Evolutionary conservation across 2,797 vertebrate species (phyloP).

Genomic region (Gallinago stenura): DNA sequence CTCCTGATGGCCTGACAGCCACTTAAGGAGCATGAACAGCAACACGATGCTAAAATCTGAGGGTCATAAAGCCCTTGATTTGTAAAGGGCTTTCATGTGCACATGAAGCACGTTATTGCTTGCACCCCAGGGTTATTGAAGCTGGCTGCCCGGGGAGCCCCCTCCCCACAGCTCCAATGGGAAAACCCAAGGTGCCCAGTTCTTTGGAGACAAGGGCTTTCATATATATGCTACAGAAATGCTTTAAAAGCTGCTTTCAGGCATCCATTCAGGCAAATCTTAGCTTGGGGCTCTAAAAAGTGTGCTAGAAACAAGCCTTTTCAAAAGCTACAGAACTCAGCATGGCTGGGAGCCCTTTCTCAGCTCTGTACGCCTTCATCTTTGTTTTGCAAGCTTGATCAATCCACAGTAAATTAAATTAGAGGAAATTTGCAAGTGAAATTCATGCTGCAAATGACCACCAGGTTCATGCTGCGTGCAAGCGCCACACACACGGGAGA

Average conservation of each 20-base stretch:
- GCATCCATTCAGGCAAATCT: background rate
- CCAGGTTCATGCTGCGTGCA: background rate
- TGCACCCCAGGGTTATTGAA: background rate
- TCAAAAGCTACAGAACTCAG: background rate
- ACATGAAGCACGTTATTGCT: background rate
- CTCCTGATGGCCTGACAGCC: background rate
- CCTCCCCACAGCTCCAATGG: background rate
- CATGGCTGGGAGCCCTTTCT: background rate
- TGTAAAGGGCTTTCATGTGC: background rate
- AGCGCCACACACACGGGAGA: background rate
- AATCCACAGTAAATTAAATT: background rate
- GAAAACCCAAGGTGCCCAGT: background rate
- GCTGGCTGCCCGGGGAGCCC: background rate
- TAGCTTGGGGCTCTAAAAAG: background rate
- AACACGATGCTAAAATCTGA: background rate
- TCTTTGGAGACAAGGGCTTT: background rate
- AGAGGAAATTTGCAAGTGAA: constrained; percentile 1
- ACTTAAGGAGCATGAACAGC: background rate
- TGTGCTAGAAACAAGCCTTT: background rate
- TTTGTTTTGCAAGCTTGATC: background rate
- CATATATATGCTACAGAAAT: background rate
- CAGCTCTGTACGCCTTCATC: background rate
- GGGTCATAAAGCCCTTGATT: background rate
- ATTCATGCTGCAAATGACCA: background rate
- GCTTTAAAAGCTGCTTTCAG: background rate